A percentile compares a stretch with the other conserved stretches of the same genome.
These are phyloP conservation scores for Andricus curvator DNA, from an alignment of 2,888 invertebrate species.

Conservation along the genomic window DNA sequence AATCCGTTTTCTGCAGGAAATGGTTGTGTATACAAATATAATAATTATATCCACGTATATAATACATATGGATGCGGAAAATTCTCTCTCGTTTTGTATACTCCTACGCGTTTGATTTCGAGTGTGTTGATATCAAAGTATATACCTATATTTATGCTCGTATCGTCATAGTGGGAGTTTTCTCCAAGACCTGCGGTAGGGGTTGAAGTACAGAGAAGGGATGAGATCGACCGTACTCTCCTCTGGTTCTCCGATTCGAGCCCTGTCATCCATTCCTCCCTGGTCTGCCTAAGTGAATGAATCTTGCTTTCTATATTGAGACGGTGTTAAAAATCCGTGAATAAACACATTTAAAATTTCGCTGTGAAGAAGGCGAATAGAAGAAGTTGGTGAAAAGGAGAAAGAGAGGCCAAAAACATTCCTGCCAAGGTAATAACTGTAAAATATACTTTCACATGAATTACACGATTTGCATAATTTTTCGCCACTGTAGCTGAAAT, in stretches of 20 bases:
- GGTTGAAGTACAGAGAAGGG: background rate
- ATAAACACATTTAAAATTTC: background rate
- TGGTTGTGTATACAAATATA: too few relatives aligned
- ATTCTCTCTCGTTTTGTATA: background rate
- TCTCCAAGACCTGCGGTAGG: background rate
- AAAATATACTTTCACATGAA: background rate
- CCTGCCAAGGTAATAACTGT: background rate
- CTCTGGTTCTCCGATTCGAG: background rate
- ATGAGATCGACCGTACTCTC: slow-evolving; percentile 1
- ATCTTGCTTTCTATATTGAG: background rate
- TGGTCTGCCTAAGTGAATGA: background rate
- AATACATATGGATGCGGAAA: background rate
- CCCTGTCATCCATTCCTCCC: slow-evolving; percentile 7
- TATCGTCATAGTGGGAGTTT: background rate
- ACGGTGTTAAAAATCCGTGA: background rate
- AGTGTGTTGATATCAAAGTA: background rate
- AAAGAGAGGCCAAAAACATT: background rate
- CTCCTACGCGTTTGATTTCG: slow-evolving; percentile 2
- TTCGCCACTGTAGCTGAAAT: background rate
- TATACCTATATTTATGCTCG: background rate
- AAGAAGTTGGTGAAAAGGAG: background rate
- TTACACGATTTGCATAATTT: background rate
- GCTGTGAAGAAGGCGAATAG: background rate
- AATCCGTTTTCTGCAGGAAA: too few relatives aligned
- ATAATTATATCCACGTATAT: background rate